Percentiles rank a stretch among this genome's conserved stretches.
Conservation (phyloP, 2,113 vertebrate genomes). For the Oryzias melastigma region DNA sequence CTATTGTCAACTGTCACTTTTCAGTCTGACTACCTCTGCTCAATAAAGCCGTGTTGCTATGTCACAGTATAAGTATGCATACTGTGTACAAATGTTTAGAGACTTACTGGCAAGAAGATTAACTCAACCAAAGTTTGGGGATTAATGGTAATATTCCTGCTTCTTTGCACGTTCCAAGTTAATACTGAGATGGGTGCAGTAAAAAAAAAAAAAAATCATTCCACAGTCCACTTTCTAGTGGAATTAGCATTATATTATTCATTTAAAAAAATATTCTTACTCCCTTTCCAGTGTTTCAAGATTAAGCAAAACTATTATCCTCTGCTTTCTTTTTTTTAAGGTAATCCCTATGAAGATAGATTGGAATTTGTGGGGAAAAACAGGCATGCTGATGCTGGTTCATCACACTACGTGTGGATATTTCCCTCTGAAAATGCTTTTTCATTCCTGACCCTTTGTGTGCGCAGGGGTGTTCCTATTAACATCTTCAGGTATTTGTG, state of each 20-base stretch:
- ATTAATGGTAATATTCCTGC: too few relatives aligned
- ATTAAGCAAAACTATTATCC: too few relatives aligned
- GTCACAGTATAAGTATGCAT: constrained; percentile 31
- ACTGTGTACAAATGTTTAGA: constrained; percentile 3
- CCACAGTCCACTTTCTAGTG: too few relatives aligned
- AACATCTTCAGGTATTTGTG: constrained; percentile 22
- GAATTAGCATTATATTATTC: too few relatives aligned
- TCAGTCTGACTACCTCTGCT: constrained; percentile 50
- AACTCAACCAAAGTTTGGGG: too few relatives aligned
- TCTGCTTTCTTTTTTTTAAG: constrained; percentile 1
- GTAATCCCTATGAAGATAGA: constrained; percentile 44
- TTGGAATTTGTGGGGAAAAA: constrained; percentile 40
- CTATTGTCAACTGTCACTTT: constrained; percentile 50
- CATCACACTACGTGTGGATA: constrained; percentile 51
- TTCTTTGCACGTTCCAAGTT: too few relatives aligned
- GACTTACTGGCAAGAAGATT: too few relatives aligned
- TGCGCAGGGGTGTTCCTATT: constrained; percentile 14
- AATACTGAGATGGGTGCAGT: too few relatives aligned
- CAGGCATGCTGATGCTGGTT: constrained; percentile 39
- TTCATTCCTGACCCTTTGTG: constrained; percentile 46
- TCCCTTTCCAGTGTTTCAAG: too few relatives aligned
- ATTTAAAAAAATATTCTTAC: too few relatives aligned
- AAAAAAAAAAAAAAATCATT: too few relatives aligned
- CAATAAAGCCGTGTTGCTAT: constrained; percentile 55
- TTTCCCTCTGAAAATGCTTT: constrained; percentile 42